Conservation (phyloP, 2,113 vertebrate species). For the Synodontis membranacea region DNA sequence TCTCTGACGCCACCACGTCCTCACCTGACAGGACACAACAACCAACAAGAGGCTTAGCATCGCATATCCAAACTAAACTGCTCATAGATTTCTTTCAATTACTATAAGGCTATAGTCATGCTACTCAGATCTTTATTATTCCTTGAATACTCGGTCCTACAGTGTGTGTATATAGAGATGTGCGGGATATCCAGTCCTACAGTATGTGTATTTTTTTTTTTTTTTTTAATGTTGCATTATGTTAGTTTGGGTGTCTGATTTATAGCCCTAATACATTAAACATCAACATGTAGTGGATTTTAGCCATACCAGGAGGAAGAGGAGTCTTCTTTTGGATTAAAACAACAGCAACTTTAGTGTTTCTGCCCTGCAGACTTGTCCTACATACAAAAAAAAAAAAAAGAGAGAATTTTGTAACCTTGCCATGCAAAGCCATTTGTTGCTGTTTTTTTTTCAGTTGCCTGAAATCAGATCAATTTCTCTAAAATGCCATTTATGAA, state of each 20-base stretch:
- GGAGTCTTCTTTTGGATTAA: constrained; percentile 98
- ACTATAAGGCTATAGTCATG: background rate
- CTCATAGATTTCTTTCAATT: background rate
- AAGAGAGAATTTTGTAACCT: background rate
- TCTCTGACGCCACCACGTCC: constrained; percentile 93
- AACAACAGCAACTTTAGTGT: constrained; percentile 97
- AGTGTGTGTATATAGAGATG: background rate
- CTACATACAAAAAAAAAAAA: constrained; percentile 65
- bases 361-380: constrained; percentile 95
- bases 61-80: background rate
- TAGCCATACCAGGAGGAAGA: constrained; percentile 85
- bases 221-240: background rate
- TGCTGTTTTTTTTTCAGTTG: background rate
- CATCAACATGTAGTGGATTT: background rate
- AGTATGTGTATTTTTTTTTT: background rate
- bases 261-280: background rate
- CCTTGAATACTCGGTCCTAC: background rate
- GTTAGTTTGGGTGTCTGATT: background rate
- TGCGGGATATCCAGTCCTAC: no score
- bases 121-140: background rate
- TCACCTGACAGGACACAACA: constrained; percentile 78
- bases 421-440: background rate
- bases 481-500: background rate
- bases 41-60: background rate
- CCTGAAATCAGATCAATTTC: background rate